These are phyloP conservation scores for Glandiceps talaboti DNA, from an alignment of 53 echinoderm and acorn worm species.

Conservation along the genomic window DNA sequence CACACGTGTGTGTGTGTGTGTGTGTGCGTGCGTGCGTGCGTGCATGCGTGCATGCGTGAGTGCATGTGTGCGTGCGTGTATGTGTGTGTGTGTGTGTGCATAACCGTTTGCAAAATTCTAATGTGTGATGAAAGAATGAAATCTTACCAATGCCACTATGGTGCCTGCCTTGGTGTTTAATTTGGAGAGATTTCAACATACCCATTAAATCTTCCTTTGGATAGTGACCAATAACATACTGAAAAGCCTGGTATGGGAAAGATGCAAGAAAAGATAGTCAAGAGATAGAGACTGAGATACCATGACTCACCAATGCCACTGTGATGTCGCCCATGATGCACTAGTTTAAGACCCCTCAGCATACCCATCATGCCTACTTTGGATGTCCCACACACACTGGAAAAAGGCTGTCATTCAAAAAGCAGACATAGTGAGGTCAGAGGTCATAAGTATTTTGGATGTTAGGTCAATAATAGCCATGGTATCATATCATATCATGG, in stretches of 20 bases:
- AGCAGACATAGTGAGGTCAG: no score
- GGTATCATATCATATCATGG: no score
- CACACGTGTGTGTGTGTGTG: no score
- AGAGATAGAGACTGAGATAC: neutral
- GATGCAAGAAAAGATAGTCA: neutral
- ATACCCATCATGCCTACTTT: conserved; percentile 46
- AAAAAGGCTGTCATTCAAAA: neutral
- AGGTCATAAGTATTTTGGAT: no score
- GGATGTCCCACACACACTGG: neutral
- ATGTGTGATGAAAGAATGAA: no score
- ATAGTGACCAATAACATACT: conserved; percentile 36
- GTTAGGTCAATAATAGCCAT: no score
- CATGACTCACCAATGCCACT: conserved; percentile 45
- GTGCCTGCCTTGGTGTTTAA: conserved; percentile 46
- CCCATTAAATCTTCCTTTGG: conserved; percentile 44
- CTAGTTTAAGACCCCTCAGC: conserved; percentile 29
- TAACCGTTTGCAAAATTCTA: no score
- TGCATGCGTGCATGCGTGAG: no score
- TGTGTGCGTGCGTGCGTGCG: no score
- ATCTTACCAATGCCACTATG: conserved; percentile 63
- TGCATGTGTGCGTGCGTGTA: no score
- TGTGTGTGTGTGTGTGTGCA: no score
- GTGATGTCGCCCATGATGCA: conserved; percentile 53
- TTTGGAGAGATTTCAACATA: conserved; percentile 37
- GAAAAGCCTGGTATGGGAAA: conserved; percentile 29